Percentiles rank a stretch among this genome's conserved stretches.
Conservation (phyloP, 2,888 invertebrate genomes). For the Sinohyriopsis cumingii region DNA sequence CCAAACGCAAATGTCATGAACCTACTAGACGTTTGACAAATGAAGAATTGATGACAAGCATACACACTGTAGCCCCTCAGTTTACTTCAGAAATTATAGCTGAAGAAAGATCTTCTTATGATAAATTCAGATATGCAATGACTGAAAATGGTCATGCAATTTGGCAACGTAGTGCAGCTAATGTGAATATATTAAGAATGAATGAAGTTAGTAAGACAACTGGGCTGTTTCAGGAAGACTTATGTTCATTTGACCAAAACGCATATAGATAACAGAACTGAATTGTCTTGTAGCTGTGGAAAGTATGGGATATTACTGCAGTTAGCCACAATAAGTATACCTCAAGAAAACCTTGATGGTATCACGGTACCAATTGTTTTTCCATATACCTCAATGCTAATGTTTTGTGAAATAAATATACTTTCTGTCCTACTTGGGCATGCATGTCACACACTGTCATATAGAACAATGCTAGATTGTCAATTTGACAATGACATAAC, state of each 20-base stretch:
- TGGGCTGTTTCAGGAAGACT: slow-evolving; percentile 5
- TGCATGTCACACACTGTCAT: too few species aligned
- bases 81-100: background rate
- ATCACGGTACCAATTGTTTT: too few species aligned
- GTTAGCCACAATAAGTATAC: slow-evolving; percentile 1
- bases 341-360: background rate
- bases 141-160: slow-evolving; percentile 1
- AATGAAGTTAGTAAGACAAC: slow-evolving; percentile 3
- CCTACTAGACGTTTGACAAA: too few species aligned
- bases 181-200: background rate
- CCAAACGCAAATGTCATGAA: too few species aligned
- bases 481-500: too few species aligned
- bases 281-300: slow-evolving; percentile 1
- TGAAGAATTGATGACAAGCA: too few species aligned
- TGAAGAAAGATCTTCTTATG: background rate
- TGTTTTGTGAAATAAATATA: too few species aligned
- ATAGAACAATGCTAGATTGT: too few species aligned
- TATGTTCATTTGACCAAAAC: slow-evolving; percentile 5
- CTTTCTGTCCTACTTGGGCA: too few species aligned
- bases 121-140: background rate
- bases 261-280: background rate
- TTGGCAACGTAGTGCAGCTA: background rate
- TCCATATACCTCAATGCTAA: too few species aligned
- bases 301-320: slow-evolving; percentile 2
- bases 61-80: background rate